phyloP scores from a whole-genome alignment of 2,888 invertebrate species.

The Trichopoda pennipes region DNA sequence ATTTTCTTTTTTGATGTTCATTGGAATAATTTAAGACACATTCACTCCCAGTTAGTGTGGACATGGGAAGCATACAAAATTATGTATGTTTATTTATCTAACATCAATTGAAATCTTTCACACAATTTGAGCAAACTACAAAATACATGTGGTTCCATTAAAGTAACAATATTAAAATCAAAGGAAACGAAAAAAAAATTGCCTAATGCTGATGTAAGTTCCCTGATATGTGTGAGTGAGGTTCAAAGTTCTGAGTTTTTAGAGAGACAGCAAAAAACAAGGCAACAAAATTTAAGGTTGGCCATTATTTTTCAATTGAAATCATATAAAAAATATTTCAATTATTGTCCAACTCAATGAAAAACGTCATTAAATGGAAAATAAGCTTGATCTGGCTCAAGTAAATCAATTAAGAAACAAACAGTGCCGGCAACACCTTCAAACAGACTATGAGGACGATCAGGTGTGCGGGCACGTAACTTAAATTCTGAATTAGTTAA shows the following conservation, averaged over 20 bases:
- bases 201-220: conserved; percentile 56
- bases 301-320: conserved; percentile 49
- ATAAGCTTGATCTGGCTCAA: conserved; percentile 86
- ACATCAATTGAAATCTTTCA: conserved; percentile 43
- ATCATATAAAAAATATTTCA: conserved; percentile 4
- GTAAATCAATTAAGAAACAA: conserved; percentile 89
- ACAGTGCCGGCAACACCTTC: conserved; percentile 94
- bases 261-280: conserved; percentile 52
- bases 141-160: conserved; percentile 1
- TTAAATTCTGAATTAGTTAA: conserved; percentile 86
- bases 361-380: conserved; percentile 92
- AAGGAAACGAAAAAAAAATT: conserved; percentile 33
- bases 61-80: conserved; percentile 41
- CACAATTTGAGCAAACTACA: conserved; percentile 34
- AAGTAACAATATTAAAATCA: conserved; percentile 23
- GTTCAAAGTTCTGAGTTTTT: conserved; percentile 51
- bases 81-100: conserved; percentile 11
- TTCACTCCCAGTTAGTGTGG: conserved; percentile 54
- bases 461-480: conserved; percentile 87
- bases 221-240: conserved; percentile 67
- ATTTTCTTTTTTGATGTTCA: conserved; percentile 7
- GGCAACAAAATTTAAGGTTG: conserved; percentile 36
- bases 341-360: conserved; percentile 71
- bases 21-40: conserved; percentile 58
- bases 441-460: conserved; percentile 89